A percentile compares a stretch with the other conserved stretches of the same genome.
Conservation (phyloP, 1,140 invertebrate genomes). For the Drosophila bipectinata region DNA sequence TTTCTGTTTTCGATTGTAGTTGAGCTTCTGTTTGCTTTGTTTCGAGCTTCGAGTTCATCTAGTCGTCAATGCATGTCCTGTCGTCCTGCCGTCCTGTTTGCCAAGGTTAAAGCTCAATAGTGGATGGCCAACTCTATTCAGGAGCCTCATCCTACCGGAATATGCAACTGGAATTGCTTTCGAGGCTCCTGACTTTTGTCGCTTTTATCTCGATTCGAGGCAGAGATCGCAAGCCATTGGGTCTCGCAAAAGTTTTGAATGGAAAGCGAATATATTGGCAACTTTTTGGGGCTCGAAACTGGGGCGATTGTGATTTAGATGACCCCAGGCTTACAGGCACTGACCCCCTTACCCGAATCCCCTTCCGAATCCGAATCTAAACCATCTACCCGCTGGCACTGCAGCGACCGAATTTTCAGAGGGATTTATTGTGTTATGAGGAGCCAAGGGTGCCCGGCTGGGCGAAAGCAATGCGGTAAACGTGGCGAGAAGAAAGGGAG, state of each 20-base stretch:
- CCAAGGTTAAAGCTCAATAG: not conserved
- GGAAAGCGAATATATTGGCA: conserved; percentile 23
- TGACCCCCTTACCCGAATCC: not conserved
- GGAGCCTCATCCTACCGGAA: no score
- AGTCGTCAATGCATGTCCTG: not conserved
- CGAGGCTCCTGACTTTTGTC: not conserved
- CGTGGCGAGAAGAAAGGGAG: not conserved
- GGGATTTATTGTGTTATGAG: conserved; percentile 66
- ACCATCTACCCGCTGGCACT: conserved; percentile 15
- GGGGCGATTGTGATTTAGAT: conserved; percentile 39
- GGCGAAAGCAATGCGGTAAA: conserved; percentile 33
- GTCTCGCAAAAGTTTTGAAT: conserved; percentile 7
- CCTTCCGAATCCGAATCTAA: not conserved
- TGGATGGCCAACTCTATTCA: not conserved
- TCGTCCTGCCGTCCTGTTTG: not conserved
- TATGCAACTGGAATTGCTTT: no score
- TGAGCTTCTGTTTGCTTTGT: conserved; percentile 32
- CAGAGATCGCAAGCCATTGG: not conserved
- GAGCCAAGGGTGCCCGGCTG: not conserved
- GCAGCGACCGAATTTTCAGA: conserved; percentile 67
- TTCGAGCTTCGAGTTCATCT: not conserved
- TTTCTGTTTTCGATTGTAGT: conserved; percentile 35
- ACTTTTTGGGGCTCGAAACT: conserved; percentile 23
- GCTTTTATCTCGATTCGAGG: not conserved
- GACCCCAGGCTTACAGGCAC: conserved; percentile 27